phyloP scores from a whole-genome alignment of 1,140 invertebrate species.

The Octopus sinensis region DNA sequence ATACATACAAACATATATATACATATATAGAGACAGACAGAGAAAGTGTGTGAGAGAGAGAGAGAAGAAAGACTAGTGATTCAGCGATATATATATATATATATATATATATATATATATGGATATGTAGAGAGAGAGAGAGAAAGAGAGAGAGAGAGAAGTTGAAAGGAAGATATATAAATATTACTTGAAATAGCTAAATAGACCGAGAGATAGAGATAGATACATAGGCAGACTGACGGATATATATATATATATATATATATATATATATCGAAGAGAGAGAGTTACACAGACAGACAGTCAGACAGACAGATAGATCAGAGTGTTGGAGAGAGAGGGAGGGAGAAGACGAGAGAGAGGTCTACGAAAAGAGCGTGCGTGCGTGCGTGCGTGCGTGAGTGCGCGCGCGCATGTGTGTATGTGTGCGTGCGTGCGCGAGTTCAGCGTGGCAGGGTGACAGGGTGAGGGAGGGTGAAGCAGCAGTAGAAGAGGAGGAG shows the following conservation, averaged over 20 bases:
- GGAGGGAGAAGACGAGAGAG: not conserved
- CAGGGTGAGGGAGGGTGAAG: no score
- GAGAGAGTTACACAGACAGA: not conserved
- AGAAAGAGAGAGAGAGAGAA: not conserved
- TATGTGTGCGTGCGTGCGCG: not conserved
- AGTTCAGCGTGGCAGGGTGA: not conserved
- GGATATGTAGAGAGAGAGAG: not conserved
- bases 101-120: not conserved
- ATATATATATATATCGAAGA: not conserved
- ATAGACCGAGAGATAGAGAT: not conserved
- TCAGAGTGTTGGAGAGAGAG: not conserved
- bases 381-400: not conserved
- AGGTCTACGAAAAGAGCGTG: not conserved
- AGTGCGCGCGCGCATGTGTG: not conserved
- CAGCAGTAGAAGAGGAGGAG: no score
- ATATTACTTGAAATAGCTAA: no score
- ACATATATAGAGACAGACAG: no score
- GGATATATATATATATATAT: not conserved
- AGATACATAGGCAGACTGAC: not conserved
- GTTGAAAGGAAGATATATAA: no score
- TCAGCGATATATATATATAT: not conserved
- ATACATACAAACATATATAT: not conserved
- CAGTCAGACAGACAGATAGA: not conserved
- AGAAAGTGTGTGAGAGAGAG: not conserved
- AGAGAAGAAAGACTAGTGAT: not conserved